Evolutionary conservation across 2,113 vertebrate species (phyloP).

Genomic region (Spea bombifrons): DNA sequence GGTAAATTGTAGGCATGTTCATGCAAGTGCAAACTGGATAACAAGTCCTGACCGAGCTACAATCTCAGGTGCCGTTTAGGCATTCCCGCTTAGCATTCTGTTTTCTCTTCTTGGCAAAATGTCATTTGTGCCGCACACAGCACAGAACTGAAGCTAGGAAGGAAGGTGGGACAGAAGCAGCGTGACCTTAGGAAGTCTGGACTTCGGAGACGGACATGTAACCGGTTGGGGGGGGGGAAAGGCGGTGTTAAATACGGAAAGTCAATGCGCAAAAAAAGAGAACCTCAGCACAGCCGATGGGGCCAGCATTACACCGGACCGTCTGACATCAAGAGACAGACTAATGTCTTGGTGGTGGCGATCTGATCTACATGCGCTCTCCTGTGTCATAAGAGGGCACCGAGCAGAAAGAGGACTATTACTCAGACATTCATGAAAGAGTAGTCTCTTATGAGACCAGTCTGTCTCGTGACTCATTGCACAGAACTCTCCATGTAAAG

Average conservation of each 20-base stretch:
- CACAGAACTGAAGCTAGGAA: conserved; percentile 4
- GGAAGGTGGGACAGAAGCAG: conserved; percentile 16
- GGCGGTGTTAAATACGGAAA: no score
- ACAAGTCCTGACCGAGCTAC: conserved; percentile 31
- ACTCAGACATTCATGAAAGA: neutral
- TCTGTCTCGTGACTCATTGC: neutral
- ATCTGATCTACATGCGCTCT: neutral
- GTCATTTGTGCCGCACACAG: neutral
- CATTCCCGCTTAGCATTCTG: conserved; percentile 27
- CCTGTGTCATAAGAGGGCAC: neutral
- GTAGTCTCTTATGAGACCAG: neutral
- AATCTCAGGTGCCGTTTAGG: neutral
- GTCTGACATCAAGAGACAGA: neutral
- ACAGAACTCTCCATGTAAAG: neutral
- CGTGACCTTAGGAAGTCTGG: conserved; percentile 17
- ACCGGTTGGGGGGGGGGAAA: no score
- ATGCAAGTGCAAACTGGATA: conserved; percentile 32
- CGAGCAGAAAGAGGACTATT: neutral
- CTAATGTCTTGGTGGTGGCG: neutral
- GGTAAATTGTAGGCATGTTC: conserved; percentile 28
- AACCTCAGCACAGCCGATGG: neutral
- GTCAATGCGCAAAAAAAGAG: neutral
- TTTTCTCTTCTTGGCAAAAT: conserved; percentile 13
- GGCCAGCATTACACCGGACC: neutral
- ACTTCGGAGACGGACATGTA: no score